Conservation (phyloP, 1,140 invertebrate species). For the Odontomachus brunneus region DNA sequence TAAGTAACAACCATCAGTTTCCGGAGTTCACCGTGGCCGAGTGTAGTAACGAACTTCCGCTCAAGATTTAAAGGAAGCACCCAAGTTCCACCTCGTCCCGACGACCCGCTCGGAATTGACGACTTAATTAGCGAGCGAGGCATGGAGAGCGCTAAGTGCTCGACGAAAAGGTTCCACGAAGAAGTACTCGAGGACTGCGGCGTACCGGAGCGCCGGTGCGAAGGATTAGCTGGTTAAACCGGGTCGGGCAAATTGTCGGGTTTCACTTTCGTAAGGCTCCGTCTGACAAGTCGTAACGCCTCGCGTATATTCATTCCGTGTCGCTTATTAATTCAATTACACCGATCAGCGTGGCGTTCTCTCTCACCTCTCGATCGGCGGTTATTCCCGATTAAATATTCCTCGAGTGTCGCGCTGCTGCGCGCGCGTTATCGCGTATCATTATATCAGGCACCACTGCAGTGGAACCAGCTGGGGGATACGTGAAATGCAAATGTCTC, state of each 20-base stretch:
- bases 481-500: conserved; percentile 21
- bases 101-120: conserved; percentile 68
- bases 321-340: conserved; percentile 59
- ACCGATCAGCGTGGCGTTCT: conserved; percentile 3
- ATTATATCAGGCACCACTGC: neutral
- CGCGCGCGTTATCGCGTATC: conserved; percentile 12
- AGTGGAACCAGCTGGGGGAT: neutral
- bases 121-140: conserved; percentile 74
- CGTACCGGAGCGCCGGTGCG: conserved; percentile 17
- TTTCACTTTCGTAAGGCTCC: conserved; percentile 54
- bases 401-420: neutral
- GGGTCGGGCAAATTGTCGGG: conserved; percentile 56
- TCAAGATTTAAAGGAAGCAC: conserved; percentile 71
- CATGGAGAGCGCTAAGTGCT: conserved; percentile 45
- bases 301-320: conserved; percentile 46
- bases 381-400: conserved; percentile 43
- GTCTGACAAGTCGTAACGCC: conserved; percentile 52
- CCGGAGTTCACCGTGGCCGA: conserved; percentile 68
- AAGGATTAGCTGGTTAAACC: conserved; percentile 61
- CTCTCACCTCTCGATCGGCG: conserved; percentile 25
- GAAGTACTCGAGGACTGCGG: conserved; percentile 46
- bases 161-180: conserved; percentile 57
- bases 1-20: conserved; percentile 80
- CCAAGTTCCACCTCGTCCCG: conserved; percentile 50
- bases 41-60: conserved; percentile 69